A percentile compares a stretch with the other conserved stretches of the same genome.
Conservation (phyloP, 2,797 vertebrate species). For the Falco columbarius region DNA sequence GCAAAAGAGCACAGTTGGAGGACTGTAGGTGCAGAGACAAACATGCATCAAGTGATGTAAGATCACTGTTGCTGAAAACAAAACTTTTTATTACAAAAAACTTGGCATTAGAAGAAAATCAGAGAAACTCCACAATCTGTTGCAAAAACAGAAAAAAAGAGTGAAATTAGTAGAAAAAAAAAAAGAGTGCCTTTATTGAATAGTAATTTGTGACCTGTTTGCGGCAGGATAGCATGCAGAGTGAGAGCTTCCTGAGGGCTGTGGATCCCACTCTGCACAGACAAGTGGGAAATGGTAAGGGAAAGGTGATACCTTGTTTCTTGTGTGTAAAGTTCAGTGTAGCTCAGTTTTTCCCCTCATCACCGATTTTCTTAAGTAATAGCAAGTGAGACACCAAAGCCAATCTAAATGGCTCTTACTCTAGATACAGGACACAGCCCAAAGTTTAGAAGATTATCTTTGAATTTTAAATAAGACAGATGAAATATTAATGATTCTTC, state of each 20-base stretch:
- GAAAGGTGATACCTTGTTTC: neutral
- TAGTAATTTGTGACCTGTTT: neutral
- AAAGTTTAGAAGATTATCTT: conserved; percentile 4
- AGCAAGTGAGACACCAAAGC: neutral
- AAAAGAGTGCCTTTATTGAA: neutral
- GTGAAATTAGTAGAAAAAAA: neutral
- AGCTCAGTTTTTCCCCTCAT: neutral
- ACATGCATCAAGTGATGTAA: neutral
- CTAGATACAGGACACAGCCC: neutral
- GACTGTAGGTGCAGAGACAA: neutral
- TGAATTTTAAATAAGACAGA: conserved; percentile 7
- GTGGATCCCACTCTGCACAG: neutral
- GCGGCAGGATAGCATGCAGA: neutral
- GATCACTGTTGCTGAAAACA: neutral
- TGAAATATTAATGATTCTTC: conserved; percentile 32
- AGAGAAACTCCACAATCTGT: neutral
- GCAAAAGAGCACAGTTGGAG: neutral
- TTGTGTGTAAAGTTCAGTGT: neutral
- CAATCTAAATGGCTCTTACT: neutral
- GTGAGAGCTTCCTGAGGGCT: neutral
- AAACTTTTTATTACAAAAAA: neutral
- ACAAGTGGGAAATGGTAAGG: neutral
- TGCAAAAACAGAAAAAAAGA: neutral
- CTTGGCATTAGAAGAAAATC: neutral
- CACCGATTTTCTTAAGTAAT: neutral